Conservation (phyloP, 1,140 invertebrate genomes). For the Atta texana region DNA sequence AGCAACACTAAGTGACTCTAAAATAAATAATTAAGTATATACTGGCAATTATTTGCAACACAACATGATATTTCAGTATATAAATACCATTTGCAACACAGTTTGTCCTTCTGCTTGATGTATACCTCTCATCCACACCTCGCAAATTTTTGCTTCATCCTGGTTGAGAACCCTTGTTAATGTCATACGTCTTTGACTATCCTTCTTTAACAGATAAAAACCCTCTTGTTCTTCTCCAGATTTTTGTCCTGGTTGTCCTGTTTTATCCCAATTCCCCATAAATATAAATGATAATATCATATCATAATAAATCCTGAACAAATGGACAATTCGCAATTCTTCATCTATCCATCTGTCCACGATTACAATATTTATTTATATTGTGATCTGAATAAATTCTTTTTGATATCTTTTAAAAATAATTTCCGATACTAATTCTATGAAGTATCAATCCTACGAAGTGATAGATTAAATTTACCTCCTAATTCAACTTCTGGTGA, state of each 20-base stretch:
- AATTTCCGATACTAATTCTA: neutral
- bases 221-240: constrained; percentile 93
- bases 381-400: neutral
- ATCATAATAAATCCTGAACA: neutral
- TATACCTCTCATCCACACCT: constrained; percentile 93
- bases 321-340: neutral
- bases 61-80: neutral
- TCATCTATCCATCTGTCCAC: neutral
- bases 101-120: constrained; percentile 90
- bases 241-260: constrained; percentile 83
- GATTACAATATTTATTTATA: neutral
- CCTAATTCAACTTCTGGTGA: constrained; percentile 91
- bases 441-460: neutral
- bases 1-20: constrained; percentile 92
- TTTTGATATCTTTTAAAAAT: neutral
- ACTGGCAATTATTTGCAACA: neutral
- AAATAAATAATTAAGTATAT: constrained; percentile 72
- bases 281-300: constrained; percentile 38
- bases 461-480: constrained; percentile 70
- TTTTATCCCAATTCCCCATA: neutral
- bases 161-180: constrained; percentile 95
- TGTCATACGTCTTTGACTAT: constrained; percentile 97
- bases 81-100: constrained; percentile 87
- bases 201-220: constrained; percentile 98
- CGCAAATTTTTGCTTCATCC: constrained; percentile 94